Conservation (phyloP, 2,113 vertebrate genomes). For the Phalacrocorax brasilianus region DNA sequence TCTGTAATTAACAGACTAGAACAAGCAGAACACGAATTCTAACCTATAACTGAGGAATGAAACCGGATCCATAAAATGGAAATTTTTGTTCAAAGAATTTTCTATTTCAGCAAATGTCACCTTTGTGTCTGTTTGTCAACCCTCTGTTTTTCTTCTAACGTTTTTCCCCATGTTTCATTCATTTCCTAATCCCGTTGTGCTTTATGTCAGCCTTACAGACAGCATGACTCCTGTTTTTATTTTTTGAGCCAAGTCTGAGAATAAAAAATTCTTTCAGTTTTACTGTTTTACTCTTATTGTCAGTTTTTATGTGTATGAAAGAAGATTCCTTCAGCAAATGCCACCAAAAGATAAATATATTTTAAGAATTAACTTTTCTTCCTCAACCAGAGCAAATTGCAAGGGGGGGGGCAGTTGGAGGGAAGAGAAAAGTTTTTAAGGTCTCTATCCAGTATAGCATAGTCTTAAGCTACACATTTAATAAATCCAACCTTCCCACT, state of each 20-base stretch:
- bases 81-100: neutral
- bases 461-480: neutral
- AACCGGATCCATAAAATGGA: neutral
- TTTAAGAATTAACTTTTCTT: neutral
- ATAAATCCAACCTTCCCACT: neutral
- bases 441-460: neutral
- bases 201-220: neutral
- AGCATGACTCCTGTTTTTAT: neutral
- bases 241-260: neutral
- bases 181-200: neutral
- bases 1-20: neutral
- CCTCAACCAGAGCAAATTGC: neutral
- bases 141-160: neutral
- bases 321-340: neutral
- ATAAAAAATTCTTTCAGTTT: neutral
- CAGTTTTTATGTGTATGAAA: neutral
- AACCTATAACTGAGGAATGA: neutral
- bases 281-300: neutral
- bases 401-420: neutral
- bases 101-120: neutral
- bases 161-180: neutral
- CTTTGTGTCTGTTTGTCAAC: neutral
- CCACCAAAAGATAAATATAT: neutral
- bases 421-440: neutral
- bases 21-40: neutral